Conservation (phyloP, 53 echinoderm and acorn worm species). For the Henricia sp. region DNA sequence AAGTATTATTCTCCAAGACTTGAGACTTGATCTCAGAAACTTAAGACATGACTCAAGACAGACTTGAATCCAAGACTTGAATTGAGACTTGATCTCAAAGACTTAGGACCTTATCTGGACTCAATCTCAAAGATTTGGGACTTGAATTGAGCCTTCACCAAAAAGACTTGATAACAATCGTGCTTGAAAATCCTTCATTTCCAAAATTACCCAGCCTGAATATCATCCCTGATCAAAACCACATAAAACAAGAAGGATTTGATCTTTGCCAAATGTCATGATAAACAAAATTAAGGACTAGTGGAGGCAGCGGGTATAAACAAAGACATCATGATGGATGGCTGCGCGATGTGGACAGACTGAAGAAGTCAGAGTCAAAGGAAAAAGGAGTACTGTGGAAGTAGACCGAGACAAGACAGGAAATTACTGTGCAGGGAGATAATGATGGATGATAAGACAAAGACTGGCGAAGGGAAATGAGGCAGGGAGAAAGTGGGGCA, state of each 20-base stretch:
- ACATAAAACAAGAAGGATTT: not conserved
- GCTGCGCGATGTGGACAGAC: not conserved
- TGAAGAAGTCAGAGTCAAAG: not conserved
- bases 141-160: no score
- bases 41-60: no score
- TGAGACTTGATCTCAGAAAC: no score
- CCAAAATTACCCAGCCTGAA: no score
- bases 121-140: no score
- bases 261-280: not conserved
- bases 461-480: not conserved
- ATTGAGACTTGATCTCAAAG: no score
- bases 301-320: not conserved
- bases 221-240: not conserved
- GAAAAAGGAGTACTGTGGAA: not conserved
- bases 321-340: not conserved
- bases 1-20: no score
- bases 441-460: constrained; percentile 15
- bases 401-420: constrained; percentile 23
- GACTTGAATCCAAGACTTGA: no score
- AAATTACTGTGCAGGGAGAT: not conserved
- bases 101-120: no score
- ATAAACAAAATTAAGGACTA: not conserved
- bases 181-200: no score
- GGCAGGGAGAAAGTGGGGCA: not conserved
- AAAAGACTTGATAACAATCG: no score